Percentiles rank a stretch among this genome's conserved stretches.
These are phyloP conservation scores for Drosophila nigricruria DNA, from an alignment of 2,888 invertebrate species.

Conservation along the genomic window DNA sequence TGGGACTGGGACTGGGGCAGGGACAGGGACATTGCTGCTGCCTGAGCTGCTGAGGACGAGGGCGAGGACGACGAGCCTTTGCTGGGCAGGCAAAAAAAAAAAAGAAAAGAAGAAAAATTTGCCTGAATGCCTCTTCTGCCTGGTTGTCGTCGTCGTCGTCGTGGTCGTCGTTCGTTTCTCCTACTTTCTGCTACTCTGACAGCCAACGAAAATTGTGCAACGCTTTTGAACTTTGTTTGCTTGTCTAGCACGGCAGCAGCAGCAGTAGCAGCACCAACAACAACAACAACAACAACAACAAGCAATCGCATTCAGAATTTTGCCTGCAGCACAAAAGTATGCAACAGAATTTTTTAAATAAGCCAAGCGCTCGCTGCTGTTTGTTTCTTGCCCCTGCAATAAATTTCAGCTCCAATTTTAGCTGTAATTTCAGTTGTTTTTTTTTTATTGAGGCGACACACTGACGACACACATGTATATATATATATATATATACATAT, in stretches of 20 bases:
- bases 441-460: slow-evolving; percentile 46
- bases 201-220: slow-evolving; percentile 71
- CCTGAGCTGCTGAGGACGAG: slow-evolving; percentile 27
- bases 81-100: slow-evolving; percentile 8
- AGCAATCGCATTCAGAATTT: slow-evolving; percentile 20
- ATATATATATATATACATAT: neutral
- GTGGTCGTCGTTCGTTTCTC: slow-evolving; percentile 26
- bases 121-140: slow-evolving; percentile 41
- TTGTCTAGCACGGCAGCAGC: slow-evolving; percentile 43
- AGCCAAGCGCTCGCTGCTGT: slow-evolving; percentile 28
- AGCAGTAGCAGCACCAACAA: slow-evolving; percentile 13
- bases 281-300: slow-evolving; percentile 5
- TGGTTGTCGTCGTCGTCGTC: slow-evolving; percentile 9
- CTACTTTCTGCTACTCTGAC: slow-evolving; percentile 33
- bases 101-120: slow-evolving; percentile 41
- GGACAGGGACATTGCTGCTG: slow-evolving; percentile 35
- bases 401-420: slow-evolving; percentile 30
- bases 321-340: slow-evolving; percentile 48
- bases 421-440: slow-evolving; percentile 4
- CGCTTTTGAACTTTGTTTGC: slow-evolving; percentile 65
- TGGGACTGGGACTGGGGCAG: slow-evolving; percentile 29
- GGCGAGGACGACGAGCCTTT: slow-evolving; percentile 38
- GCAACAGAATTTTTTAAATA: slow-evolving; percentile 51
- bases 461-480: slow-evolving; percentile 30
- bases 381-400: neutral